phyloP scores from a whole-genome alignment of 2,888 invertebrate species.

The Epistrophella euchroma region DNA sequence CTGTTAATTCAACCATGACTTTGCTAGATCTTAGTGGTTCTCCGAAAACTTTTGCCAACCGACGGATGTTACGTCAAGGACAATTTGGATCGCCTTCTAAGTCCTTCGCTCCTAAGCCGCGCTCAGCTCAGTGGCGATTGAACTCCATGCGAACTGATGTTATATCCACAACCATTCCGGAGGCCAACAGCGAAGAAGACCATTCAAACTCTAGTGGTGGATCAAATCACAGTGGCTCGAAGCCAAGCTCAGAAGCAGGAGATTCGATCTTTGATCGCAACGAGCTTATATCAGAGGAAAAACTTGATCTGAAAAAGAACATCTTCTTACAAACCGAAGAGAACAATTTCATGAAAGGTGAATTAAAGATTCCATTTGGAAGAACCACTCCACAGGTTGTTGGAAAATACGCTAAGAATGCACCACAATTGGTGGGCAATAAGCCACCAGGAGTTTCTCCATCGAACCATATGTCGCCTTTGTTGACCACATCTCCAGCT shows the following conservation, averaged over 20 bases:
- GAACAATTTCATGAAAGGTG: slow-evolving; percentile 84
- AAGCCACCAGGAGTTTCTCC: slow-evolving; percentile 24
- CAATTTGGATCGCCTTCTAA: slow-evolving; percentile 86
- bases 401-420: slow-evolving; percentile 36
- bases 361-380: slow-evolving; percentile 78
- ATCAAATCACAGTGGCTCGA: slow-evolving; percentile 85
- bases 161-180: slow-evolving; percentile 93
- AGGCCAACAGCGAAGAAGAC: slow-evolving; percentile 92
- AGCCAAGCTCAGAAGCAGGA: slow-evolving; percentile 83
- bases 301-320: slow-evolving; percentile 82
- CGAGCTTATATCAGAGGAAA: slow-evolving; percentile 78
- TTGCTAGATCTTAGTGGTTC: slow-evolving; percentile 89
- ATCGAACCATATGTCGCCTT: slow-evolving; percentile 19
- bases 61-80: slow-evolving; percentile 85
- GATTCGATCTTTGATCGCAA: slow-evolving; percentile 68
- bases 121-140: slow-evolving; percentile 84
- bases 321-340: slow-evolving; percentile 83
- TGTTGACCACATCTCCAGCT: not conserved
- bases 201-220: slow-evolving; percentile 86
- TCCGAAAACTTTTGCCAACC: slow-evolving; percentile 88
- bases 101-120: slow-evolving; percentile 85
- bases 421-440: not conserved
- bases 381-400: slow-evolving; percentile 20
- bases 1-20: slow-evolving; percentile 85
- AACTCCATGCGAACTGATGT: slow-evolving; percentile 92